Base-by-base conservation (phyloP, 2,888 invertebrate species). In the Nomada fabriciana region DNA sequence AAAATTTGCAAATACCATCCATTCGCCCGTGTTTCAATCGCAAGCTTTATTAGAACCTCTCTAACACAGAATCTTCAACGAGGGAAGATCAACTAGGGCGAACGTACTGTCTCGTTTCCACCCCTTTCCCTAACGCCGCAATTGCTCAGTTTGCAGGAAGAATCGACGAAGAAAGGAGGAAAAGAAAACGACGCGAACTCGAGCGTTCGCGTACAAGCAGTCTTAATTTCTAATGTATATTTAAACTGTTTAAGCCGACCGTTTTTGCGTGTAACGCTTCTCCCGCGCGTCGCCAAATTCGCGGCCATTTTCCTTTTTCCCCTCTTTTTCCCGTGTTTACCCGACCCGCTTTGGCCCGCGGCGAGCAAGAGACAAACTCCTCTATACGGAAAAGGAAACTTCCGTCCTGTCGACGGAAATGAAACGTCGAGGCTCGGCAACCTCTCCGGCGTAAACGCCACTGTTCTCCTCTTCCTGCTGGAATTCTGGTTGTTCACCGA, bases 211-310 rank as follows among this genome's bases (percentile, higher is more conserved):
- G 84, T 85, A 84, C 80, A 82, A 87, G 74, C 82, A 85, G 84
- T 86, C 86, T 90, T 89, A 90, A 91, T 91, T 91, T 87, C 83
- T 87, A 89, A 86, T 86, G 88, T 90, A 90, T 91, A 90, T 90
- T 91, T 90, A 90, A 90, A 89, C 87, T 90, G 87, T 82, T 90
- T 90, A 89, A 91, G 85, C 87, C 82, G 84, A 57, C 86, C 80
- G 85, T 86, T 90, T 86, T 82, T 86, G 82, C 42, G 15, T 65
- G 77, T 79, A 65, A 55, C 53, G 53, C 60, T 23, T 60, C 23
- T 2, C 52, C 0, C 1, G 36, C 2, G 18, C 29, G 20, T 43
- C 3, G 50, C 52, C 61, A 20, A 11, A 5, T 29, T 42, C 55
- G 59, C 59, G 50, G 18, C 57, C 55, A 70, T 82, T 70, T 63